Base-by-base conservation (phyloP, 2,797 vertebrate species). In the Enteromius afrohamiltoni region DNA sequence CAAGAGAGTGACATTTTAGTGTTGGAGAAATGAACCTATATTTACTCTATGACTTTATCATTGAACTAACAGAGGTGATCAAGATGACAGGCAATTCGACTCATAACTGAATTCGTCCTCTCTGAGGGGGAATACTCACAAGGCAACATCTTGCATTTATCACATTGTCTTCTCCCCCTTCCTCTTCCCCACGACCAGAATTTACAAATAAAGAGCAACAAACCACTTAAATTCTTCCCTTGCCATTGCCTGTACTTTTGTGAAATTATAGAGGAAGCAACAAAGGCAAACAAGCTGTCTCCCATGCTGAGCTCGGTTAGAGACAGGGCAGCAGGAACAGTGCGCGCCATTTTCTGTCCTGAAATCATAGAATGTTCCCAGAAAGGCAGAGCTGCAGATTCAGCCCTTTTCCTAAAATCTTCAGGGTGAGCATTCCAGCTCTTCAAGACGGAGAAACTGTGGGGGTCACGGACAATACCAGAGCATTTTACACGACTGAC, bases 231-330 rank as follows among this genome's bases (percentile, higher is more conserved):
- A 80, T 53, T 79, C 47, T 73, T 11, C 40, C 82, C 60, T 83
- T 60, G 16, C 47, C 73, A 86, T 86, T 62, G 51, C 49, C 65
- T 47, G 68, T 51, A 64, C 83, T 85, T 85, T 79, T 47, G 83
- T 69, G 26, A 86, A 89, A 89, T 85, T 85, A 84, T 73, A 85
- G 78, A 65, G 83, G 62, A 71, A 74, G 69, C 74, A 74, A 83
- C 85, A 83, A 79, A 83, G 78, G 53, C 60, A 67, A 80, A 77
- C 68, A 65, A 85, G 64, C 84, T 58, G 40, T 83, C 83, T 55
- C 62, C 60, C 87, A 81, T 26, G 75, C 83, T 67, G 84, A n/a
- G 80, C 78, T 79, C 74, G 16, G 13, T 19, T 60, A 74, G 64
- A 67, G 67, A 69, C 70, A 73, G 47, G 71, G 37, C 77, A 77